Base-by-base conservation (phyloP, 2,888 invertebrate species). In the Abrostola triplasia region DNA sequence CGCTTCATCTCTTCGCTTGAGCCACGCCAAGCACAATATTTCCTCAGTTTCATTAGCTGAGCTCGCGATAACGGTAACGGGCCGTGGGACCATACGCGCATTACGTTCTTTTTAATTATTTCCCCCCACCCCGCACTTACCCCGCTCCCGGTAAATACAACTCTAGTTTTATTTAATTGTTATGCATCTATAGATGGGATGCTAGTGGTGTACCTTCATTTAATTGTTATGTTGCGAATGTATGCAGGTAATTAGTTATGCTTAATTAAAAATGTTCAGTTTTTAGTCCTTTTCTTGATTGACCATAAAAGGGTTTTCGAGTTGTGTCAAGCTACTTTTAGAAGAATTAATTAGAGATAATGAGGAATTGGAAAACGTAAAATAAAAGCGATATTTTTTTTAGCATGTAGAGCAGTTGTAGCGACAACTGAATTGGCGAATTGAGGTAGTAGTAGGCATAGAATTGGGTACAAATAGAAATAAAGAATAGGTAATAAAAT, bases 61-160 rank as follows among this genome's bases (percentile, higher is more conserved):
- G 81, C 82, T 84, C 66, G 65, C 77, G 79, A 81, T 86, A 86
- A 86, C 86, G 86, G 85, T 83, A 81, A 65, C 72, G 50, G 71
- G 71, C 80, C 87, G 87, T 87, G 87, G 79, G 87, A 87, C 77
- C 72, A 73, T 71, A 77, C 76, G 69, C 77, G 75, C 78, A 80
- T 80, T 82, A 80, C 79, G 75, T 72, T 76, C 73, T 70, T 78
- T 82, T 86, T 72, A 73, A 72, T 69, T 73, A 65, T 56, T 24
- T 36, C 35, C 12, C 13, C 37, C 41, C 50, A 41, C n/a, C n/a
- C 40, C 40, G 36, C 40, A 36, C 0, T 24, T 1, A 36, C 6
- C 41, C 36, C 41, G n/a, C 38, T 38, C 53, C 36, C 7, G 42
- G 12, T 59, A 37, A 44, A 44, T 9, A 64, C 58, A 12, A 67